Evolutionary conservation across 2,113 vertebrate genomes (phyloP).

Genomic region (Columba janthina): DNA sequence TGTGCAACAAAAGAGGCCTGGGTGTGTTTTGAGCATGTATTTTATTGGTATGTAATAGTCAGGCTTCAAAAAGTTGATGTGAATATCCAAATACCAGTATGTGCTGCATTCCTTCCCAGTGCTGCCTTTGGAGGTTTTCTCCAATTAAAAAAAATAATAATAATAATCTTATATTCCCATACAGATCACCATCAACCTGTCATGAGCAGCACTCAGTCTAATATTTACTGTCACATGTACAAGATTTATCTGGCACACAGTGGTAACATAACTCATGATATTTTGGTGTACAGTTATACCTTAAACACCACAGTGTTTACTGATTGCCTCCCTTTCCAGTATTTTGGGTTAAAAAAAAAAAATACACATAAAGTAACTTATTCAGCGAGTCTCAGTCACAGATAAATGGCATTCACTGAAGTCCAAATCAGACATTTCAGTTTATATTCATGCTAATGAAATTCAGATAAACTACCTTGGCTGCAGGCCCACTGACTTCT

Average conservation of each 20-base stretch:
- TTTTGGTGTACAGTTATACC: background rate
- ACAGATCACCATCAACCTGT: background rate
- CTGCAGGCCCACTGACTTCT: slow-evolving; percentile 10
- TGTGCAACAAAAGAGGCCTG: background rate
- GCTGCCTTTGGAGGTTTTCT: background rate
- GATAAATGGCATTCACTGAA: slow-evolving; percentile 1
- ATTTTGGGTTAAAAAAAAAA: background rate
- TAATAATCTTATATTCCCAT: background rate
- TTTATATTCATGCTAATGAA: slow-evolving; percentile 14
- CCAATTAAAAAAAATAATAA: background rate
- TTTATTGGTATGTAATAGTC: background rate
- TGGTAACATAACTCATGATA: background rate
- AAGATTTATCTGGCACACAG: background rate
- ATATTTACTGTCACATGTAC: background rate
- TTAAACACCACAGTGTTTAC: background rate
- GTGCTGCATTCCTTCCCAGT: background rate
- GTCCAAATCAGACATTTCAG: background rate
- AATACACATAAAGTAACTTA: background rate
- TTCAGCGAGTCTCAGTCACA: background rate
- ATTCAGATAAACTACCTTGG: slow-evolving; percentile 31
- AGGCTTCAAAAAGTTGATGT: background rate
- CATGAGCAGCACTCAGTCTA: background rate
- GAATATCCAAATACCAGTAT: background rate
- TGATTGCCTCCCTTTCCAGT: background rate
- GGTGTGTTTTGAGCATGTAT: background rate